These are phyloP conservation scores for Bombyx mori DNA, from an alignment of 1,140 invertebrate genomes.

Conservation along the genomic window ASM3026992v2 NC_085128.1:2331001-2331500, in stretches of 20 bases:
- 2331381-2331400: too few species aligned
- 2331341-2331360: neutral
- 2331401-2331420: too few species aligned
- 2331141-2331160: conserved; percentile 58
- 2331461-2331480: too few species aligned
- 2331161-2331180: conserved; percentile 59
- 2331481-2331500: too few species aligned
- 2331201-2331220: conserved; percentile 47
- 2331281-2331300: conserved; percentile 53
- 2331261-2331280: conserved; percentile 55
- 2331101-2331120: conserved; percentile 70
- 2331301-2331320: conserved; percentile 67
- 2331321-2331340: conserved; percentile 53
- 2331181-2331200: conserved; percentile 63
- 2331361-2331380: too few species aligned
- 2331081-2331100: conserved; percentile 69
- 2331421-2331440: too few species aligned
- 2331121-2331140: conserved; percentile 59
- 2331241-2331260: conserved; percentile 50
- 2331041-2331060: conserved; percentile 33
- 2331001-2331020: too few species aligned
- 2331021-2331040: too few species aligned
- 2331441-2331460: too few species aligned
- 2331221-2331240: conserved; percentile 41
- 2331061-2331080: conserved; percentile 64